Conservation (phyloP, 2,888 invertebrate genomes). For the Anticlea derivata region DNA sequence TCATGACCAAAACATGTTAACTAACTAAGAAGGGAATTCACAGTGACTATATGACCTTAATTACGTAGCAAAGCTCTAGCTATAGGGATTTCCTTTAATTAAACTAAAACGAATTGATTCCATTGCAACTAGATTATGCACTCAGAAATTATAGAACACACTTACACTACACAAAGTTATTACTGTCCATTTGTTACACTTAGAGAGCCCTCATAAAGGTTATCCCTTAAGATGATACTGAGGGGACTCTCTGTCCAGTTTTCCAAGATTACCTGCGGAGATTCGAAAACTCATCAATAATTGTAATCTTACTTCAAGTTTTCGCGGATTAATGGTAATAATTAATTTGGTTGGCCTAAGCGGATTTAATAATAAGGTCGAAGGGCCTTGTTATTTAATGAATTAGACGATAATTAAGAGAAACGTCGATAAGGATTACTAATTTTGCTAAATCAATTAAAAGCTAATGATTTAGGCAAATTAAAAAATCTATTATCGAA, state of each 20-base stretch:
- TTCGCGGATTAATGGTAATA: conserved; percentile 30
- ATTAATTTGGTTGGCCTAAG: conserved; percentile 29
- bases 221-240: conserved; percentile 41
- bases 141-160: conserved; percentile 2
- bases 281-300: conserved; percentile 63
- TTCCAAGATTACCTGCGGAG: conserved; percentile 60
- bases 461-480: not conserved
- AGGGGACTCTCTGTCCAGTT: conserved; percentile 51
- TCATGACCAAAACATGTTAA: too few relatives aligned
- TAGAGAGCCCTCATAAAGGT: conserved; percentile 34
- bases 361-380: conserved; percentile 13
- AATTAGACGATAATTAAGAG: conserved; percentile 1
- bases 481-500: not conserved
- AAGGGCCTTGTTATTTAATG: conserved; percentile 6
- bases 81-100: too few relatives aligned
- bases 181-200: conserved; percentile 32
- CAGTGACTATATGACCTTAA: too few relatives aligned
- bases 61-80: too few relatives aligned
- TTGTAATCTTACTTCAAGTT: conserved; percentile 38
- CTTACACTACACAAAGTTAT: conserved; percentile 22
- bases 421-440: conserved; percentile 5
- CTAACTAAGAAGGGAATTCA: too few relatives aligned
- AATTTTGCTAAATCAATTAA: not conserved
- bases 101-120: too few relatives aligned
- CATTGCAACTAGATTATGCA: too few relatives aligned